A percentile compares a stretch with the other conserved stretches of the same genome.
Conservation (phyloP, 2,888 invertebrate genomes). For the Athetis lepigone region DNA sequence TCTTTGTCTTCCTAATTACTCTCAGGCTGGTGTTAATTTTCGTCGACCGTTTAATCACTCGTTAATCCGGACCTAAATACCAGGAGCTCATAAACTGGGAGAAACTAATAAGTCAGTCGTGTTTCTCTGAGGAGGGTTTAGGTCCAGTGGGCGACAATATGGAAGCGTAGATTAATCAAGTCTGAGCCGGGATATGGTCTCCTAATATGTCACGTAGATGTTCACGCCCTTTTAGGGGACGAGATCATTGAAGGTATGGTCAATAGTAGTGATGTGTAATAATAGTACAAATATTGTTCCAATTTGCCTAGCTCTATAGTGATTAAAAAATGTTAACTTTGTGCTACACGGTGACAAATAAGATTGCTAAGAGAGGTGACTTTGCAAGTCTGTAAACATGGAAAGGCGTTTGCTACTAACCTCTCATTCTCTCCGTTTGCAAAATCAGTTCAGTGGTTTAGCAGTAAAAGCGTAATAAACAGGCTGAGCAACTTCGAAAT, state of each 20-base stretch:
- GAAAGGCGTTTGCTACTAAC: no score
- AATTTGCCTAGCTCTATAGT: no score
- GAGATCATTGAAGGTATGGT: background rate
- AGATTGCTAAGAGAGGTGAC: no score
- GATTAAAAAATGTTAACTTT: no score
- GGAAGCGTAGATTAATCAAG: conserved; percentile 36
- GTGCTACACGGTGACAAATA: no score
- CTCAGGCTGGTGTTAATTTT: conserved; percentile 51
- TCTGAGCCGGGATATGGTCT: background rate
- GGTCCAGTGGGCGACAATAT: conserved; percentile 2
- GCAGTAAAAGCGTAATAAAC: no score
- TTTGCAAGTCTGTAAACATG: no score
- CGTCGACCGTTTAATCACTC: conserved; percentile 48
- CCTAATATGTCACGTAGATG: conserved; percentile 12
- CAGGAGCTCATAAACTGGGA: conserved; percentile 21
- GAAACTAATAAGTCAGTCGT: conserved; percentile 35
- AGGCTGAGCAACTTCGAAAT: no score
- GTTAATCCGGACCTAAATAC: conserved; percentile 24
- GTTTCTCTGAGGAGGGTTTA: conserved; percentile 14
- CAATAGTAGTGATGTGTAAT: background rate
- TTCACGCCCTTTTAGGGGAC: background rate
- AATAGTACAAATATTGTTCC: no score
- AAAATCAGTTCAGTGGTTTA: no score
- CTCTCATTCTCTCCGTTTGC: no score
- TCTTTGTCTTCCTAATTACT: conserved; percentile 47